A percentile compares a stretch with the other conserved stretches of the same genome.
Evolutionary conservation across 1,140 invertebrate species (phyloP).

Genomic region (Hyposmocoma kahamanoa): DNA sequence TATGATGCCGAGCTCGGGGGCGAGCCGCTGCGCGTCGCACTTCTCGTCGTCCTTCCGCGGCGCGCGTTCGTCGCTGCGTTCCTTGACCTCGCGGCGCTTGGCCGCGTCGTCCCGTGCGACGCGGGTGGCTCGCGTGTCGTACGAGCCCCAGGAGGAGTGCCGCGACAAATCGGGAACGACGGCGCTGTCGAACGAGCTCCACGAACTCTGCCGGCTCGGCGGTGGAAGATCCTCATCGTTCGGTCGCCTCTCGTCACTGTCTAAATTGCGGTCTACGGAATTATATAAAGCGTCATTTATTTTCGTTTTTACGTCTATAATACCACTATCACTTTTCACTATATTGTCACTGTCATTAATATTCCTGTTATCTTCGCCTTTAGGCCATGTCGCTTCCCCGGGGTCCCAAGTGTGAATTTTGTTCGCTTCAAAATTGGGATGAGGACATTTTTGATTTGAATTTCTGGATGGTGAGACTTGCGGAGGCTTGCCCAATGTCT

Average conservation of each 20-base stretch:
- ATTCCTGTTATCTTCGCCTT: slow-evolving; percentile 34
- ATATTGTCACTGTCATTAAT: slow-evolving; percentile 62
- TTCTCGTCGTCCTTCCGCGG: slow-evolving; percentile 10
- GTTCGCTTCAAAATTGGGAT: slow-evolving; percentile 46
- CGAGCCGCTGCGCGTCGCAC: slow-evolving; percentile 14
- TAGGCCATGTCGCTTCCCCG: slow-evolving; percentile 58
- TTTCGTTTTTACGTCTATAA: slow-evolving; percentile 60
- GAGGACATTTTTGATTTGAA: slow-evolving; percentile 33
- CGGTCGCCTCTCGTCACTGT: slow-evolving; percentile 80
- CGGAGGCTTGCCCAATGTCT: slow-evolving; percentile 17
- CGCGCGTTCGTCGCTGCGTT: slow-evolving; percentile 43
- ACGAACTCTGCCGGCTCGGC: slow-evolving; percentile 82
- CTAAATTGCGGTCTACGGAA: slow-evolving; percentile 81
- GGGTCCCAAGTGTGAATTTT: slow-evolving; percentile 80
- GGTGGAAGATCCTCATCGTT: slow-evolving; percentile 60
- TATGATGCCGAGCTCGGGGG: slow-evolving; percentile 58
- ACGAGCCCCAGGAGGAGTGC: slow-evolving; percentile 88
- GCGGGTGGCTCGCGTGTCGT: slow-evolving; percentile 72
- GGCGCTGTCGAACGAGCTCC: slow-evolving; percentile 87
- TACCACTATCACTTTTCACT: slow-evolving; percentile 73
- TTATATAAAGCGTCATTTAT: slow-evolving; percentile 80
- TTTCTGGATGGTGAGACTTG: slow-evolving; percentile 36
- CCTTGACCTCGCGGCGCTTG: slow-evolving; percentile 25
- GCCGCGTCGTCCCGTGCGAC: slow-evolving; percentile 24
- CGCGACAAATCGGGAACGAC: slow-evolving; percentile 82